Evolutionary conservation across 1,140 invertebrate genomes (phyloP).

Genomic region (Thrips palmi): DNA sequence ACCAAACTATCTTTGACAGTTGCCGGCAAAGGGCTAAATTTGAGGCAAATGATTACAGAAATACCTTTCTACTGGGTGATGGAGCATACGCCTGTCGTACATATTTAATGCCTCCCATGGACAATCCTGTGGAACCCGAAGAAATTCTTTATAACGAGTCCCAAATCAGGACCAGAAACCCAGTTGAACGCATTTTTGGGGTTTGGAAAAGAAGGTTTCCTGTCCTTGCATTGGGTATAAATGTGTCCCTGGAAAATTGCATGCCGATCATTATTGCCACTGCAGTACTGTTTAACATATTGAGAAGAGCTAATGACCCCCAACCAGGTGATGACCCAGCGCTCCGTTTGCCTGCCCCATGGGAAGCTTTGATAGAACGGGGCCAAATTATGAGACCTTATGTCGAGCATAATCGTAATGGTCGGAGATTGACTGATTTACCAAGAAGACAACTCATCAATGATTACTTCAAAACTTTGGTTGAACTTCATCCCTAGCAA

Average conservation of each 20-base stretch:
- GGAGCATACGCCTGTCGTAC: slow-evolving; percentile 15
- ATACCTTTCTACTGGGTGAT: slow-evolving; percentile 19
- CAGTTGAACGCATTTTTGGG: slow-evolving; percentile 23
- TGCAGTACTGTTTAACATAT: slow-evolving; percentile 17
- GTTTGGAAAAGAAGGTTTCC: slow-evolving; percentile 26
- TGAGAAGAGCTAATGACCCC: slow-evolving; percentile 2
- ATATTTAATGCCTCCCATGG: slow-evolving; percentile 18
- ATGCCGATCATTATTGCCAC: slow-evolving; percentile 18
- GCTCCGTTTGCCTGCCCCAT: too few species aligned
- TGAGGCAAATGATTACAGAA: too few species aligned
- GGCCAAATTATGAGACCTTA: too few species aligned
- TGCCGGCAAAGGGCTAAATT: too few species aligned
- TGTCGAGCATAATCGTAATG: too few species aligned
- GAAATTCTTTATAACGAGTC: slow-evolving; percentile 22
- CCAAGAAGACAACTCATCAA: too few species aligned
- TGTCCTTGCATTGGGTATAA: slow-evolving; percentile 20
- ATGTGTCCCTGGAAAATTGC: slow-evolving; percentile 15
- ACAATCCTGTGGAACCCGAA: slow-evolving; percentile 14
- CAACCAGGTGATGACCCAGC: too few species aligned
- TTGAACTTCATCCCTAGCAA: too few species aligned
- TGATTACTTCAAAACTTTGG: too few species aligned
- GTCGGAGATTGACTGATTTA: too few species aligned
- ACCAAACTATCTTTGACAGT: slow-evolving; percentile 21
- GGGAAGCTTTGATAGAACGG: too few species aligned
- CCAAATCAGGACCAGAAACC: slow-evolving; percentile 23